Percentiles rank a stretch among this genome's conserved stretches.
phyloP scores from a whole-genome alignment of 2,113 vertebrate species.

The Willisornis vidua region DNA sequence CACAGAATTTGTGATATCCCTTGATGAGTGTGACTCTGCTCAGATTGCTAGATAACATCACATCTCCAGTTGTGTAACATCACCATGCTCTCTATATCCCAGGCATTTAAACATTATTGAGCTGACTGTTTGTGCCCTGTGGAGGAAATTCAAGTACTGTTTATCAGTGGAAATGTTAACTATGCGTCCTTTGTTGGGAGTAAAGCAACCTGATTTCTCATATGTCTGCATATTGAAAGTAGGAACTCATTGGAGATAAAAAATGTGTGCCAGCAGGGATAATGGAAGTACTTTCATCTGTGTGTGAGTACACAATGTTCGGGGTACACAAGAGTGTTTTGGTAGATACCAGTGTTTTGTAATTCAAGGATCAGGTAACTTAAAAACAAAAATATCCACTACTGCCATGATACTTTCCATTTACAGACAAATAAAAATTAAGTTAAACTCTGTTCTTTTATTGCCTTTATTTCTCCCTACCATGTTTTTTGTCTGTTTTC shows the following conservation, averaged over 20 bases:
- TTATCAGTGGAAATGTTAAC: not conserved
- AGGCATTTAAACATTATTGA: not conserved
- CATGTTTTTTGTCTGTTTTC: not conserved
- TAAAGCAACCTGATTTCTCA: not conserved
- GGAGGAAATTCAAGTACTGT: conserved; percentile 15
- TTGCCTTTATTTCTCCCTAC: not conserved
- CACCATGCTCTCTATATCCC: not conserved
- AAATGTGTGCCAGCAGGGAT: not conserved
- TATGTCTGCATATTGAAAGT: not conserved
- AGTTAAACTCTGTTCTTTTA: not conserved
- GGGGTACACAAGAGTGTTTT: not conserved
- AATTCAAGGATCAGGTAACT: not conserved
- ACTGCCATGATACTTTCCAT: not conserved
- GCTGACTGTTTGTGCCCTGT: not conserved
- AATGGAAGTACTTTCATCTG: conserved; percentile 7
- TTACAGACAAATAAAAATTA: conserved; percentile 34
- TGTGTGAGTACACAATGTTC: not conserved
- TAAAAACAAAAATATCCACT: not conserved
- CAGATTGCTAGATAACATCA: not conserved
- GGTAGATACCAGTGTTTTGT: not conserved
- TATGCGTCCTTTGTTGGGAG: not conserved
- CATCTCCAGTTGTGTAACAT: conserved; percentile 25
- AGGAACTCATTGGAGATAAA: not conserved
- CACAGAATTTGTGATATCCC: not conserved
- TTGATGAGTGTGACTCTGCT: not conserved